phyloP scores from a whole-genome alignment of 35 echinoderm and acorn worm genomes.

The Chiridota heheva region DNA sequence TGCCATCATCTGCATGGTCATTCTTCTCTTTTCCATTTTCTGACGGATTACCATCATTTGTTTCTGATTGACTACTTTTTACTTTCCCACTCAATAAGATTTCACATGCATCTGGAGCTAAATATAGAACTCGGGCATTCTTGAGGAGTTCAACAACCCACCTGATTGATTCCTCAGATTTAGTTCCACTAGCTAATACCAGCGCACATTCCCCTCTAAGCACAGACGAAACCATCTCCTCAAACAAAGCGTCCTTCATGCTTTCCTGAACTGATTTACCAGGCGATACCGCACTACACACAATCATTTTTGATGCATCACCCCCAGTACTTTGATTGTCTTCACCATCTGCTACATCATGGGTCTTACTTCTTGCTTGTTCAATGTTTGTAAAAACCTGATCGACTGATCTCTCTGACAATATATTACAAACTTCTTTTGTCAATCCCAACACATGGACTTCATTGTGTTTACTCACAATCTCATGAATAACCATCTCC shows the following conservation, averaged over 20 bases:
- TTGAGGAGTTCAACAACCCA: conserved; percentile 10
- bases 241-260: conserved; percentile 32
- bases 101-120: conserved; percentile 39
- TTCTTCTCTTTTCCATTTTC: conserved; percentile 20
- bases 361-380: too few relatives aligned
- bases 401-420: background rate
- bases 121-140: conserved; percentile 16
- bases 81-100: conserved; percentile 24
- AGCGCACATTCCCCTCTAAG: conserved; percentile 20
- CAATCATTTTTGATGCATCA: background rate
- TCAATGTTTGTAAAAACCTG: too few relatives aligned
- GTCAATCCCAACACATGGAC: conserved; percentile 26
- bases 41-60: background rate
- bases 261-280: background rate
- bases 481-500: background rate
- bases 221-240: conserved; percentile 25
- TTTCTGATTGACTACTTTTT: conserved; percentile 1
- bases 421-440: conserved; percentile 20
- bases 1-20: too few relatives aligned
- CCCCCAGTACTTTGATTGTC: background rate
- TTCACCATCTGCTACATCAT: background rate
- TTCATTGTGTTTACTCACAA: background rate
- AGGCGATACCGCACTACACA: background rate
- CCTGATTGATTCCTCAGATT: conserved; percentile 14
- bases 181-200: conserved; percentile 13